Conservation (phyloP, 2,888 invertebrate species). For the Chrysomela aeneicollis region DNA sequence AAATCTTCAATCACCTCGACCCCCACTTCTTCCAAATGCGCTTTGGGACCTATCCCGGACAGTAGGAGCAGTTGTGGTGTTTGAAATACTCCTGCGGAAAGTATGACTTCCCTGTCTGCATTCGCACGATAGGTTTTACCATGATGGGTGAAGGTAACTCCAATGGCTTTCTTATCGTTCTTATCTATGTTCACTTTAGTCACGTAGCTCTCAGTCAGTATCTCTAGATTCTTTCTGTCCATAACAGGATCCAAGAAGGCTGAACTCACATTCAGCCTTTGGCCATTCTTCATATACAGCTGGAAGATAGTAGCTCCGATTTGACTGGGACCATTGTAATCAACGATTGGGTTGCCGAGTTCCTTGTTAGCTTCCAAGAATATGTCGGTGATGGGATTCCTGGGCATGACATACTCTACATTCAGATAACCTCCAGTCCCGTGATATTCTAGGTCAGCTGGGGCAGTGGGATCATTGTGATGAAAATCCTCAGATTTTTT, state of each 20-base stretch:
- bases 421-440: slow-evolving; percentile 31
- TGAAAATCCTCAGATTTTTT: slow-evolving; percentile 28
- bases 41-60: slow-evolving; percentile 77
- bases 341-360: slow-evolving; percentile 72
- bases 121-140: slow-evolving; percentile 62
- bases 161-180: slow-evolving; percentile 65
- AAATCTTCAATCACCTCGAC: slow-evolving; percentile 71
- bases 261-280: slow-evolving; percentile 77
- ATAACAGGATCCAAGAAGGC: slow-evolving; percentile 76
- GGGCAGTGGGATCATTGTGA: slow-evolving; percentile 21
- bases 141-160: slow-evolving; percentile 62
- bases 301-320: slow-evolving; percentile 70
- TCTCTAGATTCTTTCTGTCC: slow-evolving; percentile 70
- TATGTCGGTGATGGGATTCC: slow-evolving; percentile 46
- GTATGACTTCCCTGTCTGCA: slow-evolving; percentile 76
- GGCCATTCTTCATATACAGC: slow-evolving; percentile 72
- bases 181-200: slow-evolving; percentile 68
- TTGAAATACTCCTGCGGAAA: slow-evolving; percentile 80
- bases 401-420: slow-evolving; percentile 28
- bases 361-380: slow-evolving; percentile 73
- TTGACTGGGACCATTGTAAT: slow-evolving; percentile 71
- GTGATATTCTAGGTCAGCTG: slow-evolving; percentile 27
- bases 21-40: slow-evolving; percentile 66
- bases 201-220: slow-evolving; percentile 74
- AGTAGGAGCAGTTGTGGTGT: slow-evolving; percentile 84